Evolutionary conservation across 1,140 invertebrate species (phyloP).

Genomic region (Dolichoris vasculosae): DNA sequence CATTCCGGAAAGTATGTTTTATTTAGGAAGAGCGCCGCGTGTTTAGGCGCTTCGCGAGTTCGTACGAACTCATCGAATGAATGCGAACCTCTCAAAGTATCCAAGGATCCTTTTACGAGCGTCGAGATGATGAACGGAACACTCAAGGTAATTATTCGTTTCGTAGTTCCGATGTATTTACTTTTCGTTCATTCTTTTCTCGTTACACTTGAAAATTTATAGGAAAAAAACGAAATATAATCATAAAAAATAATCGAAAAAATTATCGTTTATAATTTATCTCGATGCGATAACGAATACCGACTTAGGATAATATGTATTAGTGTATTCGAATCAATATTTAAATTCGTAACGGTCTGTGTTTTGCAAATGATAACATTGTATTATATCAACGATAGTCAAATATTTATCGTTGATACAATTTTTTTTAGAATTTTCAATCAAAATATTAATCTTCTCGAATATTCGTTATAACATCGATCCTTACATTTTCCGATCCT

Average conservation of each 20-base stretch:
- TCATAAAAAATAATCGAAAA: no score
- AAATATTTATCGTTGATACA: neutral
- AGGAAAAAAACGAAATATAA: neutral
- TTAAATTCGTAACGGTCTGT: no score
- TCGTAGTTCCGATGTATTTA: neutral
- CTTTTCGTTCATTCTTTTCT: neutral
- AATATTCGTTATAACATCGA: neutral
- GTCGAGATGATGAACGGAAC: neutral
- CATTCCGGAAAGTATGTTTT: neutral
- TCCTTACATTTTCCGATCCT: slow-evolving; percentile 18
- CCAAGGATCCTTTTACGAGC: neutral
- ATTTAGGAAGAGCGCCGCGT: neutral
- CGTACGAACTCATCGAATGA: neutral
- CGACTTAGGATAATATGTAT: no score
- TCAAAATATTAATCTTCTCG: neutral
- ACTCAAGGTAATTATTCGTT: neutral
- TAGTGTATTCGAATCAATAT: no score
- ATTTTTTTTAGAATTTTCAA: neutral
- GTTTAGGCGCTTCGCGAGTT: neutral
- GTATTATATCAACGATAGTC: neutral
- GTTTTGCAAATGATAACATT: neutral
- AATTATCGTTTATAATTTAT: no score
- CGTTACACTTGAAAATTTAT: neutral
- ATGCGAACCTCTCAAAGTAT: neutral
- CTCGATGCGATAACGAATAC: no score